Evolutionary conservation across 2,797 vertebrate species (phyloP).

Genomic region (Hybognathus amarus): DNA sequence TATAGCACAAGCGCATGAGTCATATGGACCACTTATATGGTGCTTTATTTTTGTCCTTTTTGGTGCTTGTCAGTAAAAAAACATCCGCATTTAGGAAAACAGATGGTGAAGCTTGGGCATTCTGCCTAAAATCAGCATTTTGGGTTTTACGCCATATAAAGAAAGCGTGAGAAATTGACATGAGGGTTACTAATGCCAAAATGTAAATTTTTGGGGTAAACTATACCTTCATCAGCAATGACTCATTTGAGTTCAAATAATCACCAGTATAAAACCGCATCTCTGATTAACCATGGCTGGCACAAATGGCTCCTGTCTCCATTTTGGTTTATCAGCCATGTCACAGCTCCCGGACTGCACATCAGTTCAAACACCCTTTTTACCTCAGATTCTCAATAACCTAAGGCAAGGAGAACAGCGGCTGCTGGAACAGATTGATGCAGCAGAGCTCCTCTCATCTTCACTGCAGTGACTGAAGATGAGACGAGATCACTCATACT

Average conservation of each 20-base stretch:
- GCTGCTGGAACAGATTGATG: conserved; percentile 41
- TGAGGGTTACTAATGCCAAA: neutral
- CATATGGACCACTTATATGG: conserved; percentile 18
- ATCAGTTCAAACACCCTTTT: conserved; percentile 29
- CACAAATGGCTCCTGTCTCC: conserved; percentile 5
- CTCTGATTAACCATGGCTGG: conserved; percentile 10
- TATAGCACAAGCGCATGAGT: conserved; percentile 14
- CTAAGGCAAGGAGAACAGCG: conserved; percentile 30
- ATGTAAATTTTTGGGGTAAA: neutral
- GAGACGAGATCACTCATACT: conserved; percentile 53
- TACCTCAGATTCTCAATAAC: conserved; percentile 35
- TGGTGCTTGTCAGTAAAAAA: conserved; percentile 18
- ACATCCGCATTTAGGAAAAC: conserved; percentile 20
- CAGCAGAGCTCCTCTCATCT: conserved; percentile 48
- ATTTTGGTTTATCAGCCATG: conserved; percentile 30
- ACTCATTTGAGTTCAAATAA: neutral
- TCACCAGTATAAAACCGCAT: neutral
- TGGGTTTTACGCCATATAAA: neutral
- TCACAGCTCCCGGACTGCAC: conserved; percentile 14
- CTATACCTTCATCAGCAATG: neutral
- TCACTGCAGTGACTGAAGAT: conserved; percentile 51
- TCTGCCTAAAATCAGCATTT: neutral
- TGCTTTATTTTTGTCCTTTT: conserved; percentile 28
- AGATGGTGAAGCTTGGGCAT: neutral
- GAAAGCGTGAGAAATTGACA: neutral